Percentiles rank a stretch among this genome's conserved stretches.
These are phyloP conservation scores for Nephrocerus scutellatus DNA, from an alignment of 2,888 invertebrate species.

Conservation along the genomic window DNA sequence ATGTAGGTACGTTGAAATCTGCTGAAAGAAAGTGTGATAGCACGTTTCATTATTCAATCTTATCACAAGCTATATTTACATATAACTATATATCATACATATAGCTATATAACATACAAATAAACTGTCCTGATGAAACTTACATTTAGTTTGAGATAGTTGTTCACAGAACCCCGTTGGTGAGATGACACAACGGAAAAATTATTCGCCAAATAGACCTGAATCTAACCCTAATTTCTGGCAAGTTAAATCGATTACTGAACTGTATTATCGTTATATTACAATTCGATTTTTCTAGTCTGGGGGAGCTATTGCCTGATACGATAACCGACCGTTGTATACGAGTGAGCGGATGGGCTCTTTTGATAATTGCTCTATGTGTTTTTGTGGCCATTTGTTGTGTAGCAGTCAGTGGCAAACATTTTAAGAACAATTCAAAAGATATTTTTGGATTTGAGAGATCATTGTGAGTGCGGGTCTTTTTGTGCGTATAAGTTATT, in stretches of 20 bases:
- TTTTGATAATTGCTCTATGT: constrained; percentile 27
- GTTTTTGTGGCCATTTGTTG: constrained; percentile 22
- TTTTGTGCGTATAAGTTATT: too few species aligned
- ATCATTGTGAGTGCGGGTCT: not conserved
- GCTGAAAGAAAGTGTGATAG: too few species aligned
- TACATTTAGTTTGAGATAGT: too few species aligned
- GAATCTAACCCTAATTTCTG: too few species aligned
- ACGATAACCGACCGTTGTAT: constrained; percentile 13
- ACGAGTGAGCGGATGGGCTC: constrained; percentile 25
- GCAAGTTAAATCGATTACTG: not conserved
- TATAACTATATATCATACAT: too few species aligned
- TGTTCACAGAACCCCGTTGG: too few species aligned
- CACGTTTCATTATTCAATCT: too few species aligned
- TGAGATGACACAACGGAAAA: constrained; percentile 11
- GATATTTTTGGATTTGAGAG: not conserved
- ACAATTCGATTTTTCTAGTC: not conserved
- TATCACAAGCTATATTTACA: too few species aligned
- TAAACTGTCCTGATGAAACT: too few species aligned
- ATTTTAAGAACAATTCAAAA: not conserved
- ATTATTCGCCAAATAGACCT: too few species aligned
- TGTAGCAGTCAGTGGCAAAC: constrained; percentile 13
- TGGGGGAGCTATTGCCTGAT: not conserved
- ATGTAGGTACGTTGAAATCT: too few species aligned
- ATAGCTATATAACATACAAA: too few species aligned
- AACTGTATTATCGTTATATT: not conserved